These are phyloP conservation scores for Megaptera novaeangliae DNA, from an alignment of 2,113 vertebrate genomes.

Conservation along the genomic window DNA sequence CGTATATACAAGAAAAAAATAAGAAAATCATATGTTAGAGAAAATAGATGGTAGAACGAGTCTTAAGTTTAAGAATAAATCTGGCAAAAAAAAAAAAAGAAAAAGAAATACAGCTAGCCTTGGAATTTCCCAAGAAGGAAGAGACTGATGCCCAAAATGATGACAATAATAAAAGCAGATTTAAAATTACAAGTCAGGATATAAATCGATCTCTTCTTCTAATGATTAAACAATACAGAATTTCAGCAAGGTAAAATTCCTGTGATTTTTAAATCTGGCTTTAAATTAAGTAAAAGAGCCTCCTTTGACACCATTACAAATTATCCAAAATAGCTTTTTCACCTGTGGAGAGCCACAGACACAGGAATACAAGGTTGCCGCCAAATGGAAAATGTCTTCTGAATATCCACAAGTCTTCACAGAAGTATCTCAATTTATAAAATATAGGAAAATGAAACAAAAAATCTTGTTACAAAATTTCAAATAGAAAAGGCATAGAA, in stretches of 20 bases:
- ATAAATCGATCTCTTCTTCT: not conserved
- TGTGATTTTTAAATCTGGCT: not conserved
- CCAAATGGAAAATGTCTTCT: conserved; percentile 81
- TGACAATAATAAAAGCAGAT: not conserved
- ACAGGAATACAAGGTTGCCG: conserved; percentile 81
- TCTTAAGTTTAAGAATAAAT: not conserved
- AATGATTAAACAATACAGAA: not conserved
- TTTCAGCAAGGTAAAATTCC: not conserved
- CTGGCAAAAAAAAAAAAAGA: not conserved
- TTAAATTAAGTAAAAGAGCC: not conserved
- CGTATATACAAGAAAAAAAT: not conserved
- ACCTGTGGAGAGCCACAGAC: conserved; percentile 82
- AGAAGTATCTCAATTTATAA: conserved; percentile 53
- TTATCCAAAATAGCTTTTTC: conserved; percentile 19
- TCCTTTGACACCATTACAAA: conserved; percentile 55
- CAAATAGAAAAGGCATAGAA: conserved; percentile 16
- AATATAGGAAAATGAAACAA: conserved; percentile 2
- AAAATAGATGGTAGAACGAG: not conserved
- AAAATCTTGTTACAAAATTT: not conserved
- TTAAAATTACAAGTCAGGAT: not conserved
- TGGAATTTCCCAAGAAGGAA: not conserved
- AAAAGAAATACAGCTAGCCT: too few relatives aligned
- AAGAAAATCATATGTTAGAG: not conserved
- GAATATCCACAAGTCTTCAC: conserved; percentile 59
- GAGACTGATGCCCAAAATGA: not conserved